Conservation (phyloP, 2,113 vertebrate genomes). For the Malurus melanocephalus region DNA sequence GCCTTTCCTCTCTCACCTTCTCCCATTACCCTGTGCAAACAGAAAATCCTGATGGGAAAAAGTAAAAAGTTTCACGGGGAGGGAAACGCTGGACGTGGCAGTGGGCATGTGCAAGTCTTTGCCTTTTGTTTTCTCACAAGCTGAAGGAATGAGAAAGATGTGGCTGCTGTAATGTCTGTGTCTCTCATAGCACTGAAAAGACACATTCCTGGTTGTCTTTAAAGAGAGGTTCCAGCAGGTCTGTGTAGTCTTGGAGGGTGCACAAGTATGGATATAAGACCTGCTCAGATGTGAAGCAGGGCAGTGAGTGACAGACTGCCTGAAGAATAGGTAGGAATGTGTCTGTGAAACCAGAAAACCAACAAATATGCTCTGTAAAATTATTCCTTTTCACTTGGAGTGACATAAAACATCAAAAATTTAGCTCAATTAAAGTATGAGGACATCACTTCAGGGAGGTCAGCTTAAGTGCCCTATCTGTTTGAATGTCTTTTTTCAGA, state of each 20-base stretch:
- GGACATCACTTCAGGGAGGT: conserved; percentile 32
- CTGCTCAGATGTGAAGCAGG: not conserved
- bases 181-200: not conserved
- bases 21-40: not conserved
- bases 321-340: not conserved
- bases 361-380: not conserved
- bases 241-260: fast-evolving
- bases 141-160: not conserved
- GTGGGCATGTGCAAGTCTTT: not conserved
- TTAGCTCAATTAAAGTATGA: conserved; percentile 50
- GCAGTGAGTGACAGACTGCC: not conserved
- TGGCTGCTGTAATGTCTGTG: not conserved
- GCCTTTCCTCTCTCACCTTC: not conserved
- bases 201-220: not conserved
- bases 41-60: not conserved
- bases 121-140: not conserved
- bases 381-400: not conserved
- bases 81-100: fast-evolving
- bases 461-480: conserved; percentile 37
- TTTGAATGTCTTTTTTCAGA: conserved; percentile 54
- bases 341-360: not conserved
- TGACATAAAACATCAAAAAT: conserved; percentile 50
- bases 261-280: not conserved
- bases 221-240: not conserved
- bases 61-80: not conserved